Percentiles rank a stretch among this genome's conserved stretches.
phyloP scores from a whole-genome alignment of 1,140 invertebrate species.

The Zaprionus capensis region DNA sequence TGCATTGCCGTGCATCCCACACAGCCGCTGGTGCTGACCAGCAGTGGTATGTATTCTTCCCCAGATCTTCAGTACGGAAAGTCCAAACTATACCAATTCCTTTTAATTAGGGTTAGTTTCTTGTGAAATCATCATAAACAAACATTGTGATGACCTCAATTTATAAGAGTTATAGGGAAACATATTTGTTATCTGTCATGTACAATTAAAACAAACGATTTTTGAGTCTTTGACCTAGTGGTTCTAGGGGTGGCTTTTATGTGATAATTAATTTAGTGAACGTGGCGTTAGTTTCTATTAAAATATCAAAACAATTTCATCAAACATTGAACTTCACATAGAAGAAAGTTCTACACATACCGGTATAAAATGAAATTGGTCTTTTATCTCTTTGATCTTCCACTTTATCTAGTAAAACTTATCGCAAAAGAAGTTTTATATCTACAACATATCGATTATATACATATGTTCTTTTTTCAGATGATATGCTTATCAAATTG shows the following conservation, averaged over 20 bases:
- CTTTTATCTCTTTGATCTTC: background rate
- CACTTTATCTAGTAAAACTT: background rate
- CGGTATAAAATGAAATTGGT: background rate
- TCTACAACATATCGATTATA: background rate
- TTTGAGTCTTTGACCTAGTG: background rate
- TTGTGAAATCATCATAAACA: constrained; percentile 1
- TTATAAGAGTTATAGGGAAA: background rate
- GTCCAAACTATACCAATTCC: background rate
- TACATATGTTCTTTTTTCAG: constrained; percentile 35
- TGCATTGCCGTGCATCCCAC: constrained; percentile 99
- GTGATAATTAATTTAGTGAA: background rate
- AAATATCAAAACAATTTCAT: background rate
- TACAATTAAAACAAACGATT: background rate
- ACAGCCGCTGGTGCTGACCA: constrained; percentile 98
- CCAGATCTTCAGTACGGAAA: background rate
- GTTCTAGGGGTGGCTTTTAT: background rate
- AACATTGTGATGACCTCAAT: constrained; percentile 14
- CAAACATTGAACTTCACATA: background rate
- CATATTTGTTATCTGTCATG: background rate
- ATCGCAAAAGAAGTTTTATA: background rate
- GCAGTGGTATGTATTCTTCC: constrained; percentile 90
- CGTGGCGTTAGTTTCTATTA: background rate
- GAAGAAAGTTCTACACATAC: background rate
- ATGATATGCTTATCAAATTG: constrained; percentile 99
- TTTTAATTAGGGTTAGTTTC: background rate